These are phyloP conservation scores for Triplophysa rosa DNA, from an alignment of 2,113 vertebrate genomes.

Conservation along the genomic window DNA sequence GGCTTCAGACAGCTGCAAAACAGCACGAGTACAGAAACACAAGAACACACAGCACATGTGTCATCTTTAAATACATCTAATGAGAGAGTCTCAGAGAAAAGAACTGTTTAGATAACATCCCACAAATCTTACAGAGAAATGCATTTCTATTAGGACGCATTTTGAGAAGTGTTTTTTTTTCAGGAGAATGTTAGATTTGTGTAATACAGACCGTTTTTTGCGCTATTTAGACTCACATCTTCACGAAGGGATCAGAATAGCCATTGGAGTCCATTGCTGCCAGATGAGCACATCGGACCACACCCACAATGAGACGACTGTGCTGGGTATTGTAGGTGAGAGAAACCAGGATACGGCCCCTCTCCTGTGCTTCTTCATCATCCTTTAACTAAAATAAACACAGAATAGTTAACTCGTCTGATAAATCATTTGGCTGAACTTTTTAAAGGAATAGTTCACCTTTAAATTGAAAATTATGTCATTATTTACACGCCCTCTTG, in stretches of 20 bases:
- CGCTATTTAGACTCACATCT: constrained; percentile 81
- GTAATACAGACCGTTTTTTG: background rate
- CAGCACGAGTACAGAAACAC: constrained; percentile 25
- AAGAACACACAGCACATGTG: background rate
- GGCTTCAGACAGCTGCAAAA: constrained; percentile 88
- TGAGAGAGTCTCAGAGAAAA: background rate
- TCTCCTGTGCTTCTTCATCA: constrained; percentile 83
- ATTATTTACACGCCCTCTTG: too few relatives aligned
- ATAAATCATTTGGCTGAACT: background rate
- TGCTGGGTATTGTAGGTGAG: constrained; percentile 94
- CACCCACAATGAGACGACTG: constrained; percentile 87
- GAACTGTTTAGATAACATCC: background rate
- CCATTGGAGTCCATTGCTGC: constrained; percentile 97
- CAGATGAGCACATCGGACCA: constrained; percentile 92
- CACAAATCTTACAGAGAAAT: background rate
- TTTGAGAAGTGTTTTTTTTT: background rate
- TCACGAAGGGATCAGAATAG: constrained; percentile 96
- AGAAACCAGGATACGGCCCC: constrained; percentile 92
- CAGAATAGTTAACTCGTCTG: background rate
- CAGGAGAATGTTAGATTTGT: too few relatives aligned
- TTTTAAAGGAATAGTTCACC: background rate
- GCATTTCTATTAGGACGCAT: background rate
- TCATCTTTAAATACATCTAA: constrained; percentile 13
- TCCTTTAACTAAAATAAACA: constrained; percentile 79
- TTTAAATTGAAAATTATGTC: too few relatives aligned